A percentile compares a stretch with the other conserved stretches of the same genome.
Conservation (phyloP, 2,113 vertebrate genomes). For the Halichoeres trimaculatus region DNA sequence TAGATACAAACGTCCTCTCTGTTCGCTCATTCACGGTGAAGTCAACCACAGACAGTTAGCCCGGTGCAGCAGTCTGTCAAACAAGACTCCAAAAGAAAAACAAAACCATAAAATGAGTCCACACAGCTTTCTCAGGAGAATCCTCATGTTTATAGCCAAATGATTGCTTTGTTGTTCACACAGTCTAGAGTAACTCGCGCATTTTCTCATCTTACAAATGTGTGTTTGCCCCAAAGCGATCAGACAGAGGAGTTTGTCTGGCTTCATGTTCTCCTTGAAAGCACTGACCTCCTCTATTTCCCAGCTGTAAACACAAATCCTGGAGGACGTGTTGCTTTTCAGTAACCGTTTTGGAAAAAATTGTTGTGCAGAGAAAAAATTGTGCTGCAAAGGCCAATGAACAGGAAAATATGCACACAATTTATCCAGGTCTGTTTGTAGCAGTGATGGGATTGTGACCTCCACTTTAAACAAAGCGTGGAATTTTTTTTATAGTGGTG, state of each 20-base stretch:
- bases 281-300: constrained; percentile 23
- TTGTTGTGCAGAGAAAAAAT: constrained; percentile 1
- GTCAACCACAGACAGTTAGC: neutral
- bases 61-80: constrained; percentile 22
- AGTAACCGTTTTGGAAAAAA: constrained; percentile 26
- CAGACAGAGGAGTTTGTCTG: constrained; percentile 4
- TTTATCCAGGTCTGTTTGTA: constrained; percentile 13
- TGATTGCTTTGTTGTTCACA: constrained; percentile 8
- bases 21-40: neutral
- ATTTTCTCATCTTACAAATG: constrained; percentile 26
- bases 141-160: constrained; percentile 30
- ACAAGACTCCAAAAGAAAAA: constrained; percentile 26
- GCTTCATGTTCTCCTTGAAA: constrained; percentile 13
- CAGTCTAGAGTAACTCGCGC: neutral
- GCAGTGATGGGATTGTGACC: neutral
- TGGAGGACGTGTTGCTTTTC: neutral
- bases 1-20: neutral
- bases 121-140: constrained; percentile 24
- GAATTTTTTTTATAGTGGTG: neutral
- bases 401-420: constrained; percentile 17
- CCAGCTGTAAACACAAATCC: constrained; percentile 31
- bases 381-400: constrained; percentile 25
- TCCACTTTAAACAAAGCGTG: neutral
- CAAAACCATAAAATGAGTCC: constrained; percentile 45
- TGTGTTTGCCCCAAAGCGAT: constrained; percentile 19